A percentile compares a stretch with the other conserved stretches of the same genome.
Evolutionary conservation across 1,140 invertebrate genomes (phyloP).

Genomic region (Cotesia vestalis): DNA sequence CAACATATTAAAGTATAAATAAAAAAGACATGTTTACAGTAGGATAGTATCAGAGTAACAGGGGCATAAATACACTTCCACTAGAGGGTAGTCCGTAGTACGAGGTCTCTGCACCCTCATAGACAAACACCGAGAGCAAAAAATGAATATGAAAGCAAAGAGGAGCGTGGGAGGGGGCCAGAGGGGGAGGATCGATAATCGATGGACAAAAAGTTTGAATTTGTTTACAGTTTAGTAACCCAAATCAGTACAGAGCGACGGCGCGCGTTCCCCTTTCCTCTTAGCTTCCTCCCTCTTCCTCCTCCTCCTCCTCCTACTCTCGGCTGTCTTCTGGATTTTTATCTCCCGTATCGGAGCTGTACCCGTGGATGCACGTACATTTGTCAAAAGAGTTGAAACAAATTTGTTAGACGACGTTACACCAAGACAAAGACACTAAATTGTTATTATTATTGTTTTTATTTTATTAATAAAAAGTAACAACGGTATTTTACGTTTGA

Average conservation of each 20-base stretch:
- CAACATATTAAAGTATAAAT: too few relatives aligned
- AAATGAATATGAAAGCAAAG: too few relatives aligned
- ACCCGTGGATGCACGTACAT: conserved; percentile 54
- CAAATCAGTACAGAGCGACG: conserved; percentile 53
- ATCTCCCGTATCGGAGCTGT: conserved; percentile 23
- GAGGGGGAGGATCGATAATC: conserved; percentile 54
- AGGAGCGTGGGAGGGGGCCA: conserved; percentile 44
- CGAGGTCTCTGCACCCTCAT: conserved; percentile 47
- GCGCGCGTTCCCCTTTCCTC: conserved; percentile 40
- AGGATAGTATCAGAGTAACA: too few relatives aligned
- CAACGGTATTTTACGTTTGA: too few relatives aligned
- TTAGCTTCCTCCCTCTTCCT: background rate
- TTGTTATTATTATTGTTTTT: too few relatives aligned
- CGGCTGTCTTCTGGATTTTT: conserved; percentile 45
- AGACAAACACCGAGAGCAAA: too few relatives aligned
- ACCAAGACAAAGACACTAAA: conserved; percentile 47
- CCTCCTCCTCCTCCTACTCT: conserved; percentile 32
- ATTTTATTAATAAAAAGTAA: too few relatives aligned
- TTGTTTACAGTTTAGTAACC: conserved; percentile 65
- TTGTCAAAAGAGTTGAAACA: conserved; percentile 59
- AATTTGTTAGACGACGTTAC: conserved; percentile 56
- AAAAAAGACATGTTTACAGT: too few relatives aligned
- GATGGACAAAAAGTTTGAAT: conserved; percentile 60
- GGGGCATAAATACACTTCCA: background rate
- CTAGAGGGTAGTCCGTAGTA: conserved; percentile 7